A percentile compares a stretch with the other conserved stretches of the same genome.
phyloP scores from a whole-genome alignment of 1,140 invertebrate genomes.

The Halictus rubicundus region DNA sequence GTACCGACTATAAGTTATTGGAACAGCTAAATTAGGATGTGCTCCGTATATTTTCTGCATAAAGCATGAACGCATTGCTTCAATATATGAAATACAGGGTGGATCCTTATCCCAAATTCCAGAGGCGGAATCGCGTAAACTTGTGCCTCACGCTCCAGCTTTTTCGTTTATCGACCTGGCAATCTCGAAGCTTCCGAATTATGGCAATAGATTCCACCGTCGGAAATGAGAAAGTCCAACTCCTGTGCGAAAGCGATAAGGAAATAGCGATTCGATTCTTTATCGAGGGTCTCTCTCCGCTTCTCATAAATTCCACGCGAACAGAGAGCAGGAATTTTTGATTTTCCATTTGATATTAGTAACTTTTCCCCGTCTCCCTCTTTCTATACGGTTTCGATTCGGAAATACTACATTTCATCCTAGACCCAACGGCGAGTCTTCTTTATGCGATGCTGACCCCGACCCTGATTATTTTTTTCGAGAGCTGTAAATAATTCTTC shows the following conservation, averaged over 20 bases:
- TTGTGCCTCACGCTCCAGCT: not conserved
- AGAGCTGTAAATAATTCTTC: too few species aligned
- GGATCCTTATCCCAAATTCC: not conserved
- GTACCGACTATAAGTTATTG: too few species aligned
- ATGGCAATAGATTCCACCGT: constrained; percentile 17
- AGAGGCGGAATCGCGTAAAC: not conserved
- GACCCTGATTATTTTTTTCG: too few species aligned
- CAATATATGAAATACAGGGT: not conserved
- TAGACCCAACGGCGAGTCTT: too few species aligned
- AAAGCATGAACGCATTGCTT: too few species aligned
- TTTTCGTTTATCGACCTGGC: constrained; percentile 3
- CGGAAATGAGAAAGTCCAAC: constrained; percentile 53
- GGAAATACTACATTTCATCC: not conserved
- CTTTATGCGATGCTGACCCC: too few species aligned
- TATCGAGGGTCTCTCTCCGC: constrained; percentile 31
- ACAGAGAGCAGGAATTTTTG: constrained; percentile 17
- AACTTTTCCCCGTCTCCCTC: not conserved
- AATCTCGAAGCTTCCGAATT: not conserved
- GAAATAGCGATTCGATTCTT: constrained; percentile 44
- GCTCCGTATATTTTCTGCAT: too few species aligned
- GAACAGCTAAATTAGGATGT: too few species aligned
- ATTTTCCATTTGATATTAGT: constrained; percentile 13
- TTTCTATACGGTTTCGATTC: not conserved
- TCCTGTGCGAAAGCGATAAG: constrained; percentile 46
- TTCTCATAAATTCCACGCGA: constrained; percentile 20